phyloP scores from a whole-genome alignment of 2,888 invertebrate genomes.

The Steinernema hermaphroditum region DNA sequence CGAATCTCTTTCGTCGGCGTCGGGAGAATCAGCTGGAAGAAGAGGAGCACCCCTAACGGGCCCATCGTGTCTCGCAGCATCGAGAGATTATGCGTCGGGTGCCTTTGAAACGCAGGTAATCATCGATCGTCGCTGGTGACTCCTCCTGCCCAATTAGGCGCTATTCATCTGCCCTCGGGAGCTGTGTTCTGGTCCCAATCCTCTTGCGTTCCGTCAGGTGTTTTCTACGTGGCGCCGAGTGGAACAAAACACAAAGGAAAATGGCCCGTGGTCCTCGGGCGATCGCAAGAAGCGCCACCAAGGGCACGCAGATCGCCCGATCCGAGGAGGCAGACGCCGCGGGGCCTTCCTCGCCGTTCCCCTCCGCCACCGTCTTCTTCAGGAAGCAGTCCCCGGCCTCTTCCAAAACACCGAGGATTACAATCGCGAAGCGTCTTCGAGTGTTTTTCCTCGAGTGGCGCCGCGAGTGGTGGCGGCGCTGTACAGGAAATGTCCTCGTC shows the following conservation, averaged over 20 bases:
- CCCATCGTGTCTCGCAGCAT: not conserved
- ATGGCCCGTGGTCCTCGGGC: not conserved
- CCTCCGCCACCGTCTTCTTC: too few relatives aligned
- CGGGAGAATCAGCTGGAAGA: not conserved
- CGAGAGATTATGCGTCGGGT: not conserved
- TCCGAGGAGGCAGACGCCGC: too few relatives aligned
- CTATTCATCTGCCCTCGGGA: not conserved
- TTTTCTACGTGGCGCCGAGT: constrained; percentile 4
- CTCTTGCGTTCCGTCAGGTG: not conserved
- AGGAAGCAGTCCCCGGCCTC: too few relatives aligned
- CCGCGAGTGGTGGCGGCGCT: too few relatives aligned
- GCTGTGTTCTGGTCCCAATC: not conserved
- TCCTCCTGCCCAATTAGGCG: constrained; percentile 13
- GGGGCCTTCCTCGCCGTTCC: too few relatives aligned
- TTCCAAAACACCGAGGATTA: too few relatives aligned
- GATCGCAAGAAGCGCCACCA: too few relatives aligned
- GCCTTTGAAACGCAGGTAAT: not conserved
- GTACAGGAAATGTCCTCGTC: too few relatives aligned
- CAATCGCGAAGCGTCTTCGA: too few relatives aligned
- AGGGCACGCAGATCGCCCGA: too few relatives aligned
- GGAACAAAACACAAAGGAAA: constrained; percentile 27
- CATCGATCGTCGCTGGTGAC: constrained; percentile 13
- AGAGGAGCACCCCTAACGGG: not conserved
- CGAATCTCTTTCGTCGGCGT: not conserved
- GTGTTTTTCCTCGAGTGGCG: too few relatives aligned